Base-by-base conservation (phyloP, 1,140 invertebrate genomes). In the Bemisia tabaci region DNA sequence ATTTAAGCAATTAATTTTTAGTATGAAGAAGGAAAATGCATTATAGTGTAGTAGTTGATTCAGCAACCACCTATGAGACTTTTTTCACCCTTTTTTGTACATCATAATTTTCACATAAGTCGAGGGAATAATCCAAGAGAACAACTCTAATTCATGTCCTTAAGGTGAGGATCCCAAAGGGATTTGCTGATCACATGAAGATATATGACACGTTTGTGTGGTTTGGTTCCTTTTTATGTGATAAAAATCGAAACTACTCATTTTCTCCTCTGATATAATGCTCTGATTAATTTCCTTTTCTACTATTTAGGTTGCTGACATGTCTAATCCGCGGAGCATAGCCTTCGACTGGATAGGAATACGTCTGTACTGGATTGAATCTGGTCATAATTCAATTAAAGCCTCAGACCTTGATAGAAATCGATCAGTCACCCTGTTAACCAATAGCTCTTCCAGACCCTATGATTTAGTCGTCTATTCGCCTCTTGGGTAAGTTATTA, bases 311-410 rank as follows among this genome's bases (percentile, higher is more conserved):
- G 68, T 79, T 26, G 71, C 71, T 2, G 79, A 79, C 67, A 71
- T 84, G 33, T 74, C 78, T 22, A 79, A 83, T 64, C 87, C 91
- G 0, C 83, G 87, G 71, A 89, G 89, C 17, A 76, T 95, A 58
- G 84, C 87, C 2, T 82, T 94, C 22, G 91, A 94, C 77, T 90
- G 87, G 83, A 78, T 89, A 2, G 82, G 84, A 0, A 80, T 83
- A 67, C 80, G 84, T 64, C 75, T 94, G 22, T 94, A 92, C 76
- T 87, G 87, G 76, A 83, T 87, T 5, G 88, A 91, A 76, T 81
- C 82, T 26, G 60, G 77, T 23, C 64, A 61, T 39, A 67, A 84
- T 71, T 74, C 80, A 74, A 84, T 92, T 59, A 81, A 81, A 39
- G 83, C 84, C 2, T 78, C 83, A 1, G 81, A 81, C 60, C 77